Conservation (phyloP, 2,113 vertebrate genomes). For the Montifringilla adamsi region DNA sequence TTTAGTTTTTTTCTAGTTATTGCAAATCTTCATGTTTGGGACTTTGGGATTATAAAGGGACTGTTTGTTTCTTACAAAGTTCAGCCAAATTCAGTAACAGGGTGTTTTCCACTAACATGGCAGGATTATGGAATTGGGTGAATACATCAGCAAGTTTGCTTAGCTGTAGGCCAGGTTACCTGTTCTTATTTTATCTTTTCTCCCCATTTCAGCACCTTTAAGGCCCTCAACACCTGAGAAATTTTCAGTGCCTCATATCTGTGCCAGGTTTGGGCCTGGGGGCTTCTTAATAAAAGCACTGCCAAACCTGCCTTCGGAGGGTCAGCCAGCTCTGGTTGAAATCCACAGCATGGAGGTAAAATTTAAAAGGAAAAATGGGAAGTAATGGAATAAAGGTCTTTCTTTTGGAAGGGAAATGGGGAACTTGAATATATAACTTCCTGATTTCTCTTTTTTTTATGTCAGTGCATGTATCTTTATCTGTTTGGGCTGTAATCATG, state of each 20-base stretch:
- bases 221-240: constrained; percentile 92
- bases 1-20: neutral
- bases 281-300: constrained; percentile 90
- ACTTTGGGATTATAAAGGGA: neutral
- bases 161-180: neutral
- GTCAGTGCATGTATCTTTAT: neutral
- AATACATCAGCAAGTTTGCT: neutral
- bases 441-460: neutral
- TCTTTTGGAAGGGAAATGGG: neutral
- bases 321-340: constrained; percentile 93
- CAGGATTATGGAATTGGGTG: neutral
- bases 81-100: neutral
- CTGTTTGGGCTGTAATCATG: neutral
- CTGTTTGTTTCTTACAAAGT: neutral
- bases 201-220: constrained; percentile 78
- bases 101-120: neutral
- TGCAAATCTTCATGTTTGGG: neutral
- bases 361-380: neutral
- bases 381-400: neutral
- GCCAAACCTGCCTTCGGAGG: constrained; percentile 93
- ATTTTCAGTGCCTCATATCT: constrained; percentile 88
- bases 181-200: neutral
- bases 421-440: neutral
- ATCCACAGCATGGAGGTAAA: constrained; percentile 93
- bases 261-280: constrained; percentile 90